phyloP scores from a whole-genome alignment of 2,888 invertebrate genomes.

The Congeria kusceri region DNA sequence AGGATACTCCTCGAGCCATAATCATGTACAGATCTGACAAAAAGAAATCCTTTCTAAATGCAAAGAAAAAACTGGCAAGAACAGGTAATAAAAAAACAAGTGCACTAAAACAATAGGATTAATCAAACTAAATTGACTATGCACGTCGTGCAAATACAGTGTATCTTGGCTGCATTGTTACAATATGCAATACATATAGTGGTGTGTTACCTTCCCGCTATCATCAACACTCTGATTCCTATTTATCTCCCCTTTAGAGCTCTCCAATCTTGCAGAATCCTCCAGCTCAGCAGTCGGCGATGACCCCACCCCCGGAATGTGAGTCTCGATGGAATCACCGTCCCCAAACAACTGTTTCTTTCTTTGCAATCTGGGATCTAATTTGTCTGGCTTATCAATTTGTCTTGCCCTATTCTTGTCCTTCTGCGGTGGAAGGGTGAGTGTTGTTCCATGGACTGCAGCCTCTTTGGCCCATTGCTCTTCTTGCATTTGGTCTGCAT shows the following conservation, averaged over 20 bases:
- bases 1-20: too few species aligned
- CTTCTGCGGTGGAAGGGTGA: slow-evolving; percentile 65
- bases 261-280: slow-evolving; percentile 13
- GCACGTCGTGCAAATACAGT: too few species aligned
- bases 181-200: too few species aligned
- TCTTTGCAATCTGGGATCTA: slow-evolving; percentile 36
- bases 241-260: slow-evolving; percentile 4
- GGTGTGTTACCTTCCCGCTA: not conserved
- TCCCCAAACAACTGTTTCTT: slow-evolving; percentile 41
- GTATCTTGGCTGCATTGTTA: too few species aligned
- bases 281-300: slow-evolving; percentile 65
- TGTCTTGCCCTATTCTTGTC: slow-evolving; percentile 55
- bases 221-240: not conserved
- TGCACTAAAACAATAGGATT: too few species aligned
- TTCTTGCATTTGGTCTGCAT: slow-evolving; percentile 63
- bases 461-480: slow-evolving; percentile 63
- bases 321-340: slow-evolving; percentile 23
- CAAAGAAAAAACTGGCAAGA: too few species aligned
- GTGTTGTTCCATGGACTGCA: slow-evolving; percentile 62
- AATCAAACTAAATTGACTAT: too few species aligned
- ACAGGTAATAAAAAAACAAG: too few species aligned
- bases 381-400: slow-evolving; percentile 13
- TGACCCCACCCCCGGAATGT: slow-evolving; percentile 61
- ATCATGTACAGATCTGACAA: too few species aligned
- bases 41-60: too few species aligned